phyloP scores from a whole-genome alignment of 2,113 vertebrate genomes.

The Perognathus longimembris region DNA sequence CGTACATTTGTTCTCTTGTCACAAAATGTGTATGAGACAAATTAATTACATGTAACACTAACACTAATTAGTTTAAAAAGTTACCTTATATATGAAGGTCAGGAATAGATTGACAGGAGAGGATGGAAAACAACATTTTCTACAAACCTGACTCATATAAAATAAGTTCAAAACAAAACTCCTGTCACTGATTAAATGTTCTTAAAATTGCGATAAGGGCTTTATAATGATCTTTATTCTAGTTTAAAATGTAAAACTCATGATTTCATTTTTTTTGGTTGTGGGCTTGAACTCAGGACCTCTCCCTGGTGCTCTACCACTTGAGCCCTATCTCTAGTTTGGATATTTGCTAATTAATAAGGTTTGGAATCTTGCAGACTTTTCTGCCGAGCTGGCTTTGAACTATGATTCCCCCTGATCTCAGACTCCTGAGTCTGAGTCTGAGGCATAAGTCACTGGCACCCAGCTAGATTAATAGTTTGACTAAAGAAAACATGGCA shows the following conservation, averaged over 20 bases:
- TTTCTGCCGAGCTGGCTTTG: no score
- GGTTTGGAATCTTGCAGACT: no score
- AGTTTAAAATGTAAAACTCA: neutral
- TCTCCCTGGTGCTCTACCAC: no score
- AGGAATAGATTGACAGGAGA: neutral
- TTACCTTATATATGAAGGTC: neutral
- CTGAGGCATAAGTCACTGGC: no score
- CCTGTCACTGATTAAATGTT: neutral
- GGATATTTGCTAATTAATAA: no score
- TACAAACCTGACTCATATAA: slow-evolving; percentile 45
- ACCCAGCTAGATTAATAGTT: neutral
- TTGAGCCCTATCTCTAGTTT: no score
- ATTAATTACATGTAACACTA: slow-evolving; percentile 17
- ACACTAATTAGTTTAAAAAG: slow-evolving; percentile 23
- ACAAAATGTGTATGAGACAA: neutral
- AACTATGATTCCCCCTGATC: no score
- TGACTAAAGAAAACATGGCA: neutral
- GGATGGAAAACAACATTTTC: slow-evolving; percentile 19
- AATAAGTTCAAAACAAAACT: slow-evolving; percentile 33
- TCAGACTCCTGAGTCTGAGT: no score
- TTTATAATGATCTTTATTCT: slow-evolving; percentile 28
- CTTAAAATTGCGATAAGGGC: neutral
- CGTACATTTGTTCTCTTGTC: neutral
- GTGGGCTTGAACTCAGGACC: no score
- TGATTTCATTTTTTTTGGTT: no score